Evolutionary conservation across 2,797 vertebrate genomes (phyloP).

Genomic region (Chrysocyon brachyurus): DNA sequence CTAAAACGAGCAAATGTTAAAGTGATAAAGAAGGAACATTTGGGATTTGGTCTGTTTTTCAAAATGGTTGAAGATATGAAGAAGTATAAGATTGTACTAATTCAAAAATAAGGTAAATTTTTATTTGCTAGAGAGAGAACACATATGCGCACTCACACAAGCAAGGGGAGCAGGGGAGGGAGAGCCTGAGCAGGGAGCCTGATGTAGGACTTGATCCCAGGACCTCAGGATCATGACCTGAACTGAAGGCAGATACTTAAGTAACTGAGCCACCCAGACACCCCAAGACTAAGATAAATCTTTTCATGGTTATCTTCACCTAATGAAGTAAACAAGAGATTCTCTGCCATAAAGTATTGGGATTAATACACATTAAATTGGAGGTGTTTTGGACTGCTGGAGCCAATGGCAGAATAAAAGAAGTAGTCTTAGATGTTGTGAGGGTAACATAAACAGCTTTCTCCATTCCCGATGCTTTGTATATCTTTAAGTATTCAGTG

Average conservation of each 20-base stretch:
- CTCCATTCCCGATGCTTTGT: not conserved
- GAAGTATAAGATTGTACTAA: not conserved
- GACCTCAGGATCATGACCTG: no score
- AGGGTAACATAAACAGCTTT: not conserved
- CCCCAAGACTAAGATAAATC: no score
- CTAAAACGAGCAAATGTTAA: not conserved
- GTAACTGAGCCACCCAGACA: no score
- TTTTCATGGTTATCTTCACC: not conserved
- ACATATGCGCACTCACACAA: no score
- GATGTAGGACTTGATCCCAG: no score
- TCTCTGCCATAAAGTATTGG: not conserved
- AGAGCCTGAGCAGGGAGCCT: no score
- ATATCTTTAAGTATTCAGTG: not conserved
- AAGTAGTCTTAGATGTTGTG: not conserved
- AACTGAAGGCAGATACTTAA: no score
- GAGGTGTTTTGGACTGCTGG: conserved; percentile 6
- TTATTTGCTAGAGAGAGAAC: not conserved
- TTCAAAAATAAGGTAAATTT: not conserved
- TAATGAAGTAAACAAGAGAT: not conserved
- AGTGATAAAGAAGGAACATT: not conserved
- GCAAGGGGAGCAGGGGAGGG: no score
- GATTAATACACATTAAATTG: not conserved
- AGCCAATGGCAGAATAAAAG: not conserved
- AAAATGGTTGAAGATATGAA: not conserved
- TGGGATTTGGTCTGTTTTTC: not conserved